These are phyloP conservation scores for Latheticus oryzae DNA, from an alignment of 2,888 invertebrate species.

Conservation along the genomic window DNA sequence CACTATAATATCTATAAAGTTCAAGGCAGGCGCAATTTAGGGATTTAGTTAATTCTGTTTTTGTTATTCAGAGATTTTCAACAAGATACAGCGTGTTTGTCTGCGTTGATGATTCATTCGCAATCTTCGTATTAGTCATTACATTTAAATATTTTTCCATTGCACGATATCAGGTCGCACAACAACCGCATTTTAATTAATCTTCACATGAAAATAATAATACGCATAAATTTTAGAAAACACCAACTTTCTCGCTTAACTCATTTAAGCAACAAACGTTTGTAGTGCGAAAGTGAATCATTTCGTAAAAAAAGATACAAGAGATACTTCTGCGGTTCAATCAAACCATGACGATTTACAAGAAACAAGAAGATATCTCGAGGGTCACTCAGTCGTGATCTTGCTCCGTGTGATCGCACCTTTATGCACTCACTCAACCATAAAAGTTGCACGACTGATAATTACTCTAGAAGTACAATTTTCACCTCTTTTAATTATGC, in stretches of 20 bases:
- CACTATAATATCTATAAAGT: background rate
- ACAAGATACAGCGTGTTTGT: constrained; percentile 10
- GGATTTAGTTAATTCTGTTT: too few relatives aligned
- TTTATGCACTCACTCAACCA: constrained; percentile 14
- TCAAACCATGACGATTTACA: background rate
- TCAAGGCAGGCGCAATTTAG: background rate
- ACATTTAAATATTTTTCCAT: constrained; percentile 12
- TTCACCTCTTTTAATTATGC: constrained; percentile 25
- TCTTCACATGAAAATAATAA: constrained; percentile 4
- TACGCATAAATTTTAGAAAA: constrained; percentile 31
- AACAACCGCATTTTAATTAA: constrained; percentile 9
- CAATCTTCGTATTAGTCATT: constrained; percentile 18
- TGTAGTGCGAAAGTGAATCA: constrained; percentile 20
- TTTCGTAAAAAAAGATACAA: constrained; percentile 9
- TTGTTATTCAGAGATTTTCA: background rate
- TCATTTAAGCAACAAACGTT: constrained; percentile 6
- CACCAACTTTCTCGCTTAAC: constrained; percentile 16
- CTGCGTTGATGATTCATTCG: constrained; percentile 14
- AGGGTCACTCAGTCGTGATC: constrained; percentile 17
- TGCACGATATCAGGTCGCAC: constrained; percentile 8
- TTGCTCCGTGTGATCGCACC: constrained; percentile 15
- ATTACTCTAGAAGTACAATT: constrained; percentile 12
- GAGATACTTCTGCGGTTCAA: constrained; percentile 8
- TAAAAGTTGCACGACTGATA: constrained; percentile 20
- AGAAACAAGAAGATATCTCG: background rate